Evolutionary conservation across 2,888 invertebrate genomes (phyloP), one percentile per base, ranked within the genome.

Genomic region (Xestobium rufovillosum): DNA sequence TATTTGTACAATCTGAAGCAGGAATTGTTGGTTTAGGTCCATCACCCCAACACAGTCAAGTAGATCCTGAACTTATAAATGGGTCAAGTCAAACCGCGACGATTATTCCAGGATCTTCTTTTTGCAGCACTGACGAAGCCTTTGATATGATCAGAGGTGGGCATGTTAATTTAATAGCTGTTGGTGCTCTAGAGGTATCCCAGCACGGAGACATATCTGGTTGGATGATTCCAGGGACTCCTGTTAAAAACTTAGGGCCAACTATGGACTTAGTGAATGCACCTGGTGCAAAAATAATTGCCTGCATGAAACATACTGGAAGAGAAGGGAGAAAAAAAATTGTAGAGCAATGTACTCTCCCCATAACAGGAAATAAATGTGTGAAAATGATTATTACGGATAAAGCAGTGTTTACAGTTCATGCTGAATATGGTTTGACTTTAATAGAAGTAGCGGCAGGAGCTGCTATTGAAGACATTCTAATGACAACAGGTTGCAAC

Each of bases 71-170:
- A 68, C 72, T 98, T 37, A 96, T 98, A 36, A 98, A 98, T 67
- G 98, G 98, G 33, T 97, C 97, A 43, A 98, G 98, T 65, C 95
- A 99, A 71, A 94, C 96, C 3, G 94, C 97, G 3, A 97, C 96
- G 1, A 77, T 88, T 19, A 59, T 92, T 2, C 85, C 88, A 17
- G 90, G 87, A 15, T 57, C 50, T 11, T 83, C 95, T 1, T 96
- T 75, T 65, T 97, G 98, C 61, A 79, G 88, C 14, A 92, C 92
- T 40, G 97, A 98, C 55, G 96, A 98, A 43, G 91, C 95, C 59
- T 99, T 98, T 65, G 92, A 90, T 4, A 98, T 99, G 96, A 97
- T 99, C 52, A 76, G 98, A 59, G 98, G 98, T 3, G 96, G 97
- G 1, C 98, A 98, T 65, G 79, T 98, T 39, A 82, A 95, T 62